Base-by-base conservation (phyloP, 2,113 vertebrate genomes). In the Centropristis striata region DNA sequence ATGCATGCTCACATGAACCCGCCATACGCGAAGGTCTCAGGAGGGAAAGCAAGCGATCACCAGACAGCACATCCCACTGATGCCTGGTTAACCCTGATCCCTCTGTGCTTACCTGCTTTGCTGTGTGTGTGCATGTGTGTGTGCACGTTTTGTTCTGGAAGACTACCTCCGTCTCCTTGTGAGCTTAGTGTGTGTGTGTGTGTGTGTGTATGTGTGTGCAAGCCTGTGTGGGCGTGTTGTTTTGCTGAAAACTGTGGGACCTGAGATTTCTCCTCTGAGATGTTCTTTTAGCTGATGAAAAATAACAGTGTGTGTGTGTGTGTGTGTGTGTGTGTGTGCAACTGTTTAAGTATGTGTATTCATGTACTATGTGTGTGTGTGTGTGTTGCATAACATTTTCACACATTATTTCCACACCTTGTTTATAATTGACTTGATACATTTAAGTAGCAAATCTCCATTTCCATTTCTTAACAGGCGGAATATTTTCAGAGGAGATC, bases 41-140 rank as follows among this genome's bases (percentile, higher is more conserved):
- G 47, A 76, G 83, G 88, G 88, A 46, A 81, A 68, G 70, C 75
- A 28, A 32, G 41, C n/a, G 64, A 87, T 88, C 88, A 91, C 68
- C 69, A 83, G 60, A 80, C 73, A 78, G 78, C 51, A 71, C 80
- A 84, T 90, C 75, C 68, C 72, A 81, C 87, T 78, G 81, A 87
- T 79, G 87, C 87, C 88, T 83, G 80, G 79, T 85, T 89, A 86
- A 89, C 79, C 81, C 53, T 58, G 37, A 75, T 81, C 71, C 60
- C 53, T 71, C 64, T 55, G 68, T 61, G 66, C 83, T 75, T 78
- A 88, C 83, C 74, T 86, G 73, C 8, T 20, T 36, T 8, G 0
- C 15, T 78, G 42, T 82, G 54, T 60, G 41, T 55, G 58, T 74
- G 55, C 80, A 42, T 60, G 55, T 46, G 47, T 32, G 61, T 44